These are phyloP conservation scores for Empidonax traillii DNA, from an alignment of 2,113 vertebrate genomes.

Conservation along the genomic window DNA sequence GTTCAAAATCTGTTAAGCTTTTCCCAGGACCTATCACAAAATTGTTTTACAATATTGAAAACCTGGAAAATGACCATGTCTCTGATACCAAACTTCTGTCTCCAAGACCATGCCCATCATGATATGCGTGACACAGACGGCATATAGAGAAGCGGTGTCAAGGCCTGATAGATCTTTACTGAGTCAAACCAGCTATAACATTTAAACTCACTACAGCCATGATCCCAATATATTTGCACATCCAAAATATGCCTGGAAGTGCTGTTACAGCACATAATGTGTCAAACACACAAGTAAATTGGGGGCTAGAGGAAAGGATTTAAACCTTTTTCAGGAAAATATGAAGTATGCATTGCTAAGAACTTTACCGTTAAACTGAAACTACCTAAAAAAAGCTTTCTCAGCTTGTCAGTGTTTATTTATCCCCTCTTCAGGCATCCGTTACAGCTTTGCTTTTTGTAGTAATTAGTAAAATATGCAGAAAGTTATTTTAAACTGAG, in stretches of 20 bases:
- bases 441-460: background rate
- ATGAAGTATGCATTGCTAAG: background rate
- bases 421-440: background rate
- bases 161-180: background rate
- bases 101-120: background rate
- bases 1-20: background rate
- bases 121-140: fast-evolving
- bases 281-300: background rate
- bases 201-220: background rate
- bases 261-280: fast-evolving
- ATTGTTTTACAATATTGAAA: background rate
- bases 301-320: background rate
- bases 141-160: background rate
- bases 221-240: background rate
- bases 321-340: background rate
- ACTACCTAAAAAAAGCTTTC: background rate
- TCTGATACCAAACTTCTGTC: background rate
- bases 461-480: background rate
- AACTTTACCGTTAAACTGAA: background rate
- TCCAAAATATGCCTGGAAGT: background rate
- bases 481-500: background rate
- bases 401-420: background rate
- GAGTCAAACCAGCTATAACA: background rate
- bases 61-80: background rate
- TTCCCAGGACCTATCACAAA: background rate